Base-by-base conservation (phyloP, 1,140 invertebrate species). In the Potamilus streckersoni region DNA sequence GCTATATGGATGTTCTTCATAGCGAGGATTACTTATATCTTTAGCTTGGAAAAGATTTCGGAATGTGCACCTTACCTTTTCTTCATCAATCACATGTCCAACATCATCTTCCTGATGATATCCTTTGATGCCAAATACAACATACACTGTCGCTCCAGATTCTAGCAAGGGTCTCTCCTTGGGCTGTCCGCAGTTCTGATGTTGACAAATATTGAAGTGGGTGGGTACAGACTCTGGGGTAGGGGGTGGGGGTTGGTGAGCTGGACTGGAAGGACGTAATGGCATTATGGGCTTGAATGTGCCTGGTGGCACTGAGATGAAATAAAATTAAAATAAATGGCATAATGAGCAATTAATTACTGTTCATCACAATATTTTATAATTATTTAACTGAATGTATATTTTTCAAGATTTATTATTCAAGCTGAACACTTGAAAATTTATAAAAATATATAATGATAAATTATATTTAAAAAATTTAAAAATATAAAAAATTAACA, bases 81-180 rank as follows among this genome's bases (percentile, higher is more conserved):
- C 73, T 68, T 83, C 70, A 49, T 81, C 76, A 58, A 87, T 70
- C 1, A 88, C 85, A 76, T 87, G 85, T 15, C 84, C 83, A 23
- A 73, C 71, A 63, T 83, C 78, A 2, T 71, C 16, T 66, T 67
- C 63, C 73, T 74, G 58, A 66, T 79, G 60, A 6, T 87, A 57
- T n/a, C 79, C 75, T 66, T 79, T 82, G 16, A 88, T 82, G 19
- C 86, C 86, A 71, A 88, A 82, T 57, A 88, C 85, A 5, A 88
- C 84, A 74, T 86, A 87, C 2, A 88, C 85, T n/a, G 80, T 82
- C n/a, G 85, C 83, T 0, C 83, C 83, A 2, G 83, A 81, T 70
- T 85, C 82, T 59, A 88, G 23, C 27, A 83, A 59, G 2, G 86
- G 86, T 23, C 83, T 65, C 13, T 82, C 80, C 60, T 85, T 84